A percentile compares a stretch with the other conserved stretches of the same genome.
Evolutionary conservation across 2,888 invertebrate species (phyloP).

Genomic region (Apodemia mormo): DNA sequence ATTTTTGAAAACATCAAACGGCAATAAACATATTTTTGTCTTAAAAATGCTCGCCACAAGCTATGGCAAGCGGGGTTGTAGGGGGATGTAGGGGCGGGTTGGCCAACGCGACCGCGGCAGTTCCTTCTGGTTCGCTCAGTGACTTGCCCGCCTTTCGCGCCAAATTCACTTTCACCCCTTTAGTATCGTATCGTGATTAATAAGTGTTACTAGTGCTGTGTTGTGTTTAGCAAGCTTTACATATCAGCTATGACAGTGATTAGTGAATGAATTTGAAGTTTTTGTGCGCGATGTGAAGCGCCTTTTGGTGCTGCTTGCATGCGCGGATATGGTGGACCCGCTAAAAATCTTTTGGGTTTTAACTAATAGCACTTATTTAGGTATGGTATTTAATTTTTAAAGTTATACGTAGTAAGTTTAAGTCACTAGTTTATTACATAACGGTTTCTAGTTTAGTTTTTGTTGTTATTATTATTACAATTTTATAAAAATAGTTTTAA

Average conservation of each 20-base stretch:
- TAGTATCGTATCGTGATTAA: constrained; percentile 34
- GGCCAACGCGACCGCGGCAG: constrained; percentile 50
- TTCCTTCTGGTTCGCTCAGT: constrained; percentile 63
- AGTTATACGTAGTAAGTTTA: no score
- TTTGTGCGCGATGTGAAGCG: constrained; percentile 73
- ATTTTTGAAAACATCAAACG: not conserved
- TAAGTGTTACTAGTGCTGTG: constrained; percentile 37
- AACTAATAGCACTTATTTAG: constrained; percentile 91
- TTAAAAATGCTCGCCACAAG: not conserved
- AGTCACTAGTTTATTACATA: no score
- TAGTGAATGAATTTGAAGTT: constrained; percentile 42
- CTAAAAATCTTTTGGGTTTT: constrained; percentile 92
- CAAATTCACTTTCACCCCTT: not conserved
- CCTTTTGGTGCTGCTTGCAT: constrained; percentile 57
- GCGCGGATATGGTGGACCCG: constrained; percentile 88
- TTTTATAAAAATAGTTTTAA: not conserved
- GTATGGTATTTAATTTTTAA: constrained; percentile 60
- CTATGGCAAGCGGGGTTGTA: constrained; percentile 60
- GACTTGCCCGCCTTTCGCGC: constrained; percentile 59
- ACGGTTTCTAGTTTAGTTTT: no score
- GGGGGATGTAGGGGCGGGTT: constrained; percentile 49
- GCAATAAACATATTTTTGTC: not conserved
- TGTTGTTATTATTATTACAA: not conserved
- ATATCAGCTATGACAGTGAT: constrained; percentile 35
- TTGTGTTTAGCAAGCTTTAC: constrained; percentile 37